Evolutionary conservation across 1,140 invertebrate species (phyloP).

Genomic region (Ostrea denselamellosa): DNA sequence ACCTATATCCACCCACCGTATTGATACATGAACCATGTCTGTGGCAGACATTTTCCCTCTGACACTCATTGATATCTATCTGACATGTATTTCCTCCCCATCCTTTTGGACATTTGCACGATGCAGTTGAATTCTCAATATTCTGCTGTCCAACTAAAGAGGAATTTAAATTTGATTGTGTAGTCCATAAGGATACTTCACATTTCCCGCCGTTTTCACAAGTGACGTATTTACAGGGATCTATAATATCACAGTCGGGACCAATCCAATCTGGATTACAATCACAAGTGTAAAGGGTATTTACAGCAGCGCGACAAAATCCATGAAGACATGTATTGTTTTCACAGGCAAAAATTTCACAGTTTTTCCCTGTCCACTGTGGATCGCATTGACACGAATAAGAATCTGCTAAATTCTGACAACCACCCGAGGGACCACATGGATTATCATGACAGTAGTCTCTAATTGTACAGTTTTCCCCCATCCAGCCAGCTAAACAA

Average conservation of each 20-base stretch:
- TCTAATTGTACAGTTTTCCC: slow-evolving; percentile 30
- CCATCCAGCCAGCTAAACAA: slow-evolving; percentile 21
- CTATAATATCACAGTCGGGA: slow-evolving; percentile 8
- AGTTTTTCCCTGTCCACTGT: slow-evolving; percentile 32
- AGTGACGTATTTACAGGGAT: not conserved
- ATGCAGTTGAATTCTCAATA: not conserved
- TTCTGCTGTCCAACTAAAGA: not conserved
- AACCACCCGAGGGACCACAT: slow-evolving; percentile 6
- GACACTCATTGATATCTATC: slow-evolving; percentile 52
- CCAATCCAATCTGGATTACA: slow-evolving; percentile 32
- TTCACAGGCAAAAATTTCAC: not conserved
- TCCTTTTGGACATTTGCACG: slow-evolving; percentile 46
- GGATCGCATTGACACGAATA: slow-evolving; percentile 26
- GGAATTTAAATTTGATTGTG: not conserved
- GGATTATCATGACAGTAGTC: slow-evolving; percentile 4
- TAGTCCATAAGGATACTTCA: not conserved
- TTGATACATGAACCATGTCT: slow-evolving; percentile 63
- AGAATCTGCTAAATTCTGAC: not conserved
- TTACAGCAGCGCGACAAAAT: not conserved
- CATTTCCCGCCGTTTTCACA: slow-evolving; percentile 38
- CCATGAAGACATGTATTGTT: slow-evolving; percentile 23
- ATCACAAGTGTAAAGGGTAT: slow-evolving; percentile 20
- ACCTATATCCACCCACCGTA: not conserved
- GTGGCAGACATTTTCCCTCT: slow-evolving; percentile 26
- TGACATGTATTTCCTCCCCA: slow-evolving; percentile 47